These are phyloP conservation scores for Stictocephala bisonia DNA, from an alignment of 2,888 invertebrate species.

Conservation along the genomic window DNA sequence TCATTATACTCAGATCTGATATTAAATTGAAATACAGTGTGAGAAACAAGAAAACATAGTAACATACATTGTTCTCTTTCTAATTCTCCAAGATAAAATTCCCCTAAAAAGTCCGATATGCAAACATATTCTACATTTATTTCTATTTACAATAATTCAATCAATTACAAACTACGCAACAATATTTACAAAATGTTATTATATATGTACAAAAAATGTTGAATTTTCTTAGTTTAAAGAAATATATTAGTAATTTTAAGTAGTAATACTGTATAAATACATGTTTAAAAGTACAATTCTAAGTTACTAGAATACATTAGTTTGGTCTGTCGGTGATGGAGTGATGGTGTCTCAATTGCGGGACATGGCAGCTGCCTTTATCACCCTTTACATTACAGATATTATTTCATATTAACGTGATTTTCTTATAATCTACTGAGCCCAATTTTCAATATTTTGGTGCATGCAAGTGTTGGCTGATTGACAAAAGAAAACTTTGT, in stretches of 20 bases:
- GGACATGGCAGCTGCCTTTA: background rate
- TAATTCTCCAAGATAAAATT: background rate
- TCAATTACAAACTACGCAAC: conserved; percentile 60
- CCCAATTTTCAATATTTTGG: too few relatives aligned
- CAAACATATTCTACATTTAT: conserved; percentile 28
- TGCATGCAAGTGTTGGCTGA: too few relatives aligned
- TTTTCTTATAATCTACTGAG: too few relatives aligned
- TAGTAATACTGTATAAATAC: conserved; percentile 55
- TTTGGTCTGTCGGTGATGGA: conserved; percentile 27
- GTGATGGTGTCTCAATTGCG: conserved; percentile 28
- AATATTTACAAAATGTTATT: conserved; percentile 54
- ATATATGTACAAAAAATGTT: conserved; percentile 36
- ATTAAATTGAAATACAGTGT: background rate
- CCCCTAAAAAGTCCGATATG: conserved; percentile 34
- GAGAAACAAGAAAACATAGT: too few relatives aligned
- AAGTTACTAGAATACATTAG: conserved; percentile 43
- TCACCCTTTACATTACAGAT: too few relatives aligned
- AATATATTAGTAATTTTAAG: conserved; percentile 51
- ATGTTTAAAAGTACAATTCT: conserved; percentile 49
- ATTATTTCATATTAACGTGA: too few relatives aligned
- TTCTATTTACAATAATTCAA: conserved; percentile 28
- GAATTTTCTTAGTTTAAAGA: conserved; percentile 51
- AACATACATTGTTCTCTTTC: background rate
- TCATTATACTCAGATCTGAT: too few relatives aligned
- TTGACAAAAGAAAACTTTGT: too few relatives aligned